These are phyloP conservation scores for Limnephilus marmoratus DNA, from an alignment of 2,888 invertebrate species.

Conservation along the genomic window DNA sequence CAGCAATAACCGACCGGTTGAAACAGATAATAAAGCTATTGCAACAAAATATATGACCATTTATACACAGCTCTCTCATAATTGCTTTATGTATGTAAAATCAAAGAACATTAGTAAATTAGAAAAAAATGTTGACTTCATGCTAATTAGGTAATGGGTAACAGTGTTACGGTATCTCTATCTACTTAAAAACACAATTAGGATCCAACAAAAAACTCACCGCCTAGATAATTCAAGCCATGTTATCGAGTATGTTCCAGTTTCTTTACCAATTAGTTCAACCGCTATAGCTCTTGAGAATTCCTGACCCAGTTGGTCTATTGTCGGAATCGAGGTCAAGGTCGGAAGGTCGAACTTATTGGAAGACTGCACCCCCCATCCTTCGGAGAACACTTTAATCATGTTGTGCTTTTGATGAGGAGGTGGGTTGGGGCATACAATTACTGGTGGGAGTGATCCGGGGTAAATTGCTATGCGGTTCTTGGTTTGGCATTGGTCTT, in stretches of 20 bases:
- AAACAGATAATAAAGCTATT: background rate
- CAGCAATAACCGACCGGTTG: background rate
- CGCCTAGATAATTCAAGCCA: slow-evolving; percentile 89
- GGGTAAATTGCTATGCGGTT: slow-evolving; percentile 89
- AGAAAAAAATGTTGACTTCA: too few relatives aligned
- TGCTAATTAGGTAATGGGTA: too few relatives aligned
- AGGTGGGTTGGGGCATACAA: slow-evolving; percentile 79
- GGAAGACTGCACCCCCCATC: slow-evolving; percentile 79
- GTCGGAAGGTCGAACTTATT: slow-evolving; percentile 79
- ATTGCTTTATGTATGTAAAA: background rate
- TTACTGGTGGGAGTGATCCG: slow-evolving; percentile 79
- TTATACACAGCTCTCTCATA: background rate
- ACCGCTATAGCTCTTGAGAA: slow-evolving; percentile 84
- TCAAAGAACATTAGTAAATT: too few relatives aligned
- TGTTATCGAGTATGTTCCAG: slow-evolving; percentile 85
- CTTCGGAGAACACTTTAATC: slow-evolving; percentile 91
- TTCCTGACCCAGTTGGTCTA: slow-evolving; percentile 80
- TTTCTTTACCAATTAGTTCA: slow-evolving; percentile 87
- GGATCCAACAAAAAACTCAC: slow-evolving; percentile 67
- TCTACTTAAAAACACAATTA: background rate
- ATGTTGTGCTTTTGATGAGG: slow-evolving; percentile 78
- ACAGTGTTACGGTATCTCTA: background rate
- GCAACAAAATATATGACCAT: background rate
- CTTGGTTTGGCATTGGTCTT: slow-evolving; percentile 83
- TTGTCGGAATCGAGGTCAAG: slow-evolving; percentile 77